These are phyloP conservation scores for Stichopus chloronotus DNA, from an alignment of 35 echinoderm and acorn worm species.

Conservation along the genomic window DNA sequence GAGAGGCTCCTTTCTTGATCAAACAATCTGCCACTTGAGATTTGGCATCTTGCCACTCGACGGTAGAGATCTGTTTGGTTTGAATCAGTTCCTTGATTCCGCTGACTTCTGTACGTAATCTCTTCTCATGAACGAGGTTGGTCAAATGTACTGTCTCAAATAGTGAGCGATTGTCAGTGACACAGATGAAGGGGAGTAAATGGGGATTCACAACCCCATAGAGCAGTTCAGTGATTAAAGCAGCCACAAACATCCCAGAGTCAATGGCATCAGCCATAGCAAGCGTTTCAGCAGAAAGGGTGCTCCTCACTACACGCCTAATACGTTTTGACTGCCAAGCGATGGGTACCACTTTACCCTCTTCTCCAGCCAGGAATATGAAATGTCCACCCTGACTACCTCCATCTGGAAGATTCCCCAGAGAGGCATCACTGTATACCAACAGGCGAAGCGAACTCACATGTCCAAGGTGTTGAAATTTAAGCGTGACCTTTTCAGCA, in stretches of 20 bases:
- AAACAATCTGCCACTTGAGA: constrained; percentile 26
- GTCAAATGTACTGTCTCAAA: constrained; percentile 24
- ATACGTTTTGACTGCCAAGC: constrained; percentile 54
- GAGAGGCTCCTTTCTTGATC: constrained; percentile 9
- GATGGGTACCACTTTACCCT: constrained; percentile 16
- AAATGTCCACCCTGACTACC: constrained; percentile 30
- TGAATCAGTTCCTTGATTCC: constrained; percentile 43
- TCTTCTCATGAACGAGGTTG: constrained; percentile 42
- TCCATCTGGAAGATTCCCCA: constrained; percentile 53
- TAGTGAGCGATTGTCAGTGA: constrained; percentile 43
- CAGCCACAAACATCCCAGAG: constrained; percentile 7
- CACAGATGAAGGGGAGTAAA: constrained; percentile 33
- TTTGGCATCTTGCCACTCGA: constrained; percentile 20
- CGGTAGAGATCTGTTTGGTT: background rate
- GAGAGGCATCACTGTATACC: constrained; percentile 28
- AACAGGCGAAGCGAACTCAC: background rate
- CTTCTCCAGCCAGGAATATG: constrained; percentile 14
- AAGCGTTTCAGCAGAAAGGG: constrained; percentile 39
- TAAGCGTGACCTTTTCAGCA: constrained; percentile 6
- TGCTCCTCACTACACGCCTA: constrained; percentile 40
- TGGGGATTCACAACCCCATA: background rate
- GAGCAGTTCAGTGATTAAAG: constrained; percentile 21
- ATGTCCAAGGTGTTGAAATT: background rate
- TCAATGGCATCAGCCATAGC: constrained; percentile 56
- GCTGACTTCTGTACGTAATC: constrained; percentile 39